Conservation (phyloP, 2,888 invertebrate species). For the Smittia sp. region DNA sequence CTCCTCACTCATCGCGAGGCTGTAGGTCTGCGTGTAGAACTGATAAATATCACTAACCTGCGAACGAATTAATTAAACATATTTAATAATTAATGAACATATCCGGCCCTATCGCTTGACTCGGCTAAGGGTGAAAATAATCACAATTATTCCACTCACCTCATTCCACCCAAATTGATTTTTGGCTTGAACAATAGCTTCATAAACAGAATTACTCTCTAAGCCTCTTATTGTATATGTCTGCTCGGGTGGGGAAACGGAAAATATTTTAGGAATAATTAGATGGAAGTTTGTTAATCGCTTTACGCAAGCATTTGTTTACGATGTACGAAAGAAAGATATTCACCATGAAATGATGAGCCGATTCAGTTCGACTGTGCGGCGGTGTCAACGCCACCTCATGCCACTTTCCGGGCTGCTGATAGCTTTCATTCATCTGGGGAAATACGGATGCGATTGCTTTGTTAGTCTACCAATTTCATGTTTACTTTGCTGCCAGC, state of each 20-base stretch:
- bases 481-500: no score
- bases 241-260: neutral
- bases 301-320: neutral
- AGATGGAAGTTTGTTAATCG: conserved; percentile 24
- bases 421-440: conserved; percentile 63
- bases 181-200: conserved; percentile 64
- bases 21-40: conserved; percentile 59
- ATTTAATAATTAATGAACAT: conserved; percentile 15
- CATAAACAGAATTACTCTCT: conserved; percentile 60
- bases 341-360: conserved; percentile 39
- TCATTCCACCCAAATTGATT: conserved; percentile 65
- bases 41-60: conserved; percentile 63
- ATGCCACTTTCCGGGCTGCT: conserved; percentile 62
- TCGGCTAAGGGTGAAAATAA: conserved; percentile 11
- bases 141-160: conserved; percentile 46
- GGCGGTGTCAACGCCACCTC: conserved; percentile 47
- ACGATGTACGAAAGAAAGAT: neutral
- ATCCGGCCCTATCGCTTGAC: neutral
- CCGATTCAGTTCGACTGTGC: conserved; percentile 10
- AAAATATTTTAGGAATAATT: neutral
- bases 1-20: conserved; percentile 42
- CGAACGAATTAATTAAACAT: conserved; percentile 34
- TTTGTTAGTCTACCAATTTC: neutral
- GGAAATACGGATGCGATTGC: conserved; percentile 39
- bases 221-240: conserved; percentile 49